phyloP scores from a whole-genome alignment of 2,113 vertebrate genomes.

The Aspidoscelis tigris region DNA sequence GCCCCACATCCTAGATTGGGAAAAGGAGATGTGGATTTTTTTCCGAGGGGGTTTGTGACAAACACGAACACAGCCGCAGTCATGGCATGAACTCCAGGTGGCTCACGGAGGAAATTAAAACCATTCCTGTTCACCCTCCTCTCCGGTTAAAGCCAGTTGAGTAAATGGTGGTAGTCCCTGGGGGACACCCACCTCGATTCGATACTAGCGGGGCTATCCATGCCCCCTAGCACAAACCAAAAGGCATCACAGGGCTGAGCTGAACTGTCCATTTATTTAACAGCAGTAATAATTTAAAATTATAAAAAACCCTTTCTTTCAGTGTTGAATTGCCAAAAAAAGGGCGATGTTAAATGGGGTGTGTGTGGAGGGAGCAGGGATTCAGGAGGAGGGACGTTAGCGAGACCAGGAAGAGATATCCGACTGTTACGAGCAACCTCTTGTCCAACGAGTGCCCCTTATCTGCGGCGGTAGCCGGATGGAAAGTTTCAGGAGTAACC shows the following conservation, averaged over 20 bases:
- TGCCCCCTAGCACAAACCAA: slow-evolving; percentile 62
- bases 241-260: slow-evolving; percentile 65
- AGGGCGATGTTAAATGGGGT: slow-evolving; percentile 9
- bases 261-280: slow-evolving; percentile 80
- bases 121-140: too few relatives aligned
- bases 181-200: too few relatives aligned
- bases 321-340: slow-evolving; percentile 52
- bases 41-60: too few relatives aligned
- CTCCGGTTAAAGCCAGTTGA: too few relatives aligned
- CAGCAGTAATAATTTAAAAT: slow-evolving; percentile 85
- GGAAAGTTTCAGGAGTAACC: not conserved
- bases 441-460: not conserved
- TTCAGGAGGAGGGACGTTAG: not conserved
- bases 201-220: too few relatives aligned
- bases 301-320: slow-evolving; percentile 79
- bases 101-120: too few relatives aligned
- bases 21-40: too few relatives aligned
- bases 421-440: slow-evolving; percentile 36
- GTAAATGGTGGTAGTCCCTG: too few relatives aligned
- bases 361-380: not conserved
- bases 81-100: too few relatives aligned
- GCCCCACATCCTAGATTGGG: too few relatives aligned
- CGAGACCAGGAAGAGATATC: not conserved
- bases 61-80: too few relatives aligned
- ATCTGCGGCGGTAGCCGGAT: slow-evolving; percentile 24